phyloP scores from a whole-genome alignment of 2,113 vertebrate genomes.

The Engraulis encrasicolus region DNA sequence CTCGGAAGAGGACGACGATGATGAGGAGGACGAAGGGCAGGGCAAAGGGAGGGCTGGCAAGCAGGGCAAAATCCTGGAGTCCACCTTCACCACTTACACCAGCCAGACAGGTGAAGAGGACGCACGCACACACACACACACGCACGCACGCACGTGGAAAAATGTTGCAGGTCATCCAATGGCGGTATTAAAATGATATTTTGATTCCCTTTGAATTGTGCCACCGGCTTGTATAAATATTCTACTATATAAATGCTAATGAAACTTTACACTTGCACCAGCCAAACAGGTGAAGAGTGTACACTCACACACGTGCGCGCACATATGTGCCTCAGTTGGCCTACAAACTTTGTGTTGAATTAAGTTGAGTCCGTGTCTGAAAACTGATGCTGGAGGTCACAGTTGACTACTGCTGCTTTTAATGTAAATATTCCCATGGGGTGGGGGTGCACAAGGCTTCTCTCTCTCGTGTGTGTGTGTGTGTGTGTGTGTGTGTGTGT shows the following conservation, averaged over 20 bases:
- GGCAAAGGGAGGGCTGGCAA: slow-evolving; percentile 79
- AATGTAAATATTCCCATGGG: background rate
- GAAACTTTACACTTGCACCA: too few species aligned
- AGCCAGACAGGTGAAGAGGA: slow-evolving; percentile 82
- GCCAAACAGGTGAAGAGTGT: too few species aligned
- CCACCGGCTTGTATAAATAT: too few species aligned
- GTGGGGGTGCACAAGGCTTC: background rate
- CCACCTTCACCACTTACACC: slow-evolving; percentile 90
- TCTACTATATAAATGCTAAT: too few species aligned
- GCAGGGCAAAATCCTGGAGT: slow-evolving; percentile 84
- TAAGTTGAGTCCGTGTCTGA: background rate
- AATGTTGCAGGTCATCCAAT: too few species aligned
- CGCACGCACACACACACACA: background rate
- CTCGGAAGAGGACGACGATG: slow-evolving; percentile 80
- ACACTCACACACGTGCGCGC: too few species aligned
- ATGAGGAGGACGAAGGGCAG: slow-evolving; percentile 73
- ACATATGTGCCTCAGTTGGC: too few species aligned
- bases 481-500: background rate
- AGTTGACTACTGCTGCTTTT: background rate
- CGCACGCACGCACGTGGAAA: background rate
- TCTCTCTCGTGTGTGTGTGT: background rate
- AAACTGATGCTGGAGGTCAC: background rate
- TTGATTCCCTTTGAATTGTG: too few species aligned
- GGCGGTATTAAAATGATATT: too few species aligned
- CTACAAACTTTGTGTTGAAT: background rate